Base-by-base conservation (phyloP, 2,888 invertebrate genomes). In the Raillietiella orientalis region DNA sequence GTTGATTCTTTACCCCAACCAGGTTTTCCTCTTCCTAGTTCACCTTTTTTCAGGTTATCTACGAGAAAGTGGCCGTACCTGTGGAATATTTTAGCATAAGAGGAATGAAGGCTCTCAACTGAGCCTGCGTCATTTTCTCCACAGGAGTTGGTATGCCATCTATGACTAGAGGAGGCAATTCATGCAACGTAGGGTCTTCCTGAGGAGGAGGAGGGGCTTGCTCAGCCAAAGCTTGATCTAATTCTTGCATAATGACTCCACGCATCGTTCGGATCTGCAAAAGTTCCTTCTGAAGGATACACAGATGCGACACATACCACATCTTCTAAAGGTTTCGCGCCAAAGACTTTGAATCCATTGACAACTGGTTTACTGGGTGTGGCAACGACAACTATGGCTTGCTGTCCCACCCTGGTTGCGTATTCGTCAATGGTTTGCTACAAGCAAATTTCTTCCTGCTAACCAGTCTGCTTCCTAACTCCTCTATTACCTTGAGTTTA, bases 111-210 rank as follows among this genome's bases (percentile, higher is more conserved):
- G 84, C 84, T 39, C 90, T 52, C 31, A 90, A 54, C 50, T 90
- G 87, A 28, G 87, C 87, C 55, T 87, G 84, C 21, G 87, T 90
- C 90, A 90, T 90, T 58, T 90, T 90, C 53, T 90, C 87, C 2
- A 90, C 84, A 10, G 87, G 84, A 31, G 87, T 90, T 33, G 87
- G 87, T 45, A 87, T 90, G 33, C 87, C 87, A 51, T 90, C 87
- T 40, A 90, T 79, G 40, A 84, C 79, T 34, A 90, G 58, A 23
- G 84, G 82, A 32, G 90, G 90, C 46, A 90, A 53, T 55, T 87
- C 87, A 50, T 87, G 84, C 29, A 87, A 57, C 34, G 74, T 67
- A 4, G 84, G 75, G 53, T 79, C 84, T 41, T 87, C 84, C 41
- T 62, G 65, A 23, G 62, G 58, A 37, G 67, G 66, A 10, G 70